Evolutionary conservation across 2,888 invertebrate genomes (phyloP).

Genomic region (Epistrophe eligans): DNA sequence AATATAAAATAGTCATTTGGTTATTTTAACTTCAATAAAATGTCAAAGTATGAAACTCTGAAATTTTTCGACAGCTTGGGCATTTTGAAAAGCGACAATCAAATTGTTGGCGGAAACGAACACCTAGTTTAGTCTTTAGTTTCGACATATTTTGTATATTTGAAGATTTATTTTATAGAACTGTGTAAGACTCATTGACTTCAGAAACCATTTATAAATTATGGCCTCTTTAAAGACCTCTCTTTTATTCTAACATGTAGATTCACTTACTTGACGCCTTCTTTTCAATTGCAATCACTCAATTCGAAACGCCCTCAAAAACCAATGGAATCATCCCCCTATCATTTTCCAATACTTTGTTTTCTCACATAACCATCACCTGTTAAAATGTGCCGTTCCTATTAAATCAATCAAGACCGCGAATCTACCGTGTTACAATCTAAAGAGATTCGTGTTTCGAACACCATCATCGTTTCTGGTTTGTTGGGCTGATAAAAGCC

Average conservation of each 20-base stretch:
- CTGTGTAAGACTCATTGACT: no score
- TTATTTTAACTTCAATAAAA: no score
- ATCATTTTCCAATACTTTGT: conserved; percentile 6
- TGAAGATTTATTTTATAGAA: no score
- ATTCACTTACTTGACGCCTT: background rate
- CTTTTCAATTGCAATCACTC: background rate
- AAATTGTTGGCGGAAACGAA: no score
- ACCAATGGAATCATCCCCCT: background rate
- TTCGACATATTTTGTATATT: no score
- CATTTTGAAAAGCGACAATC: no score
- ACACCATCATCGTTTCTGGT: background rate
- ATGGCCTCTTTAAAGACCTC: background rate
- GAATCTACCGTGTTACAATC: background rate
- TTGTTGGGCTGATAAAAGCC: background rate
- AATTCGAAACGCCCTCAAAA: background rate
- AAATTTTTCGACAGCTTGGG: no score
- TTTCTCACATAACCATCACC: background rate
- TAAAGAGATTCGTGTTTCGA: conserved; percentile 2
- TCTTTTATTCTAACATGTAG: background rate
- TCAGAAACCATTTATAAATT: no score
- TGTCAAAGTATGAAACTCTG: no score
- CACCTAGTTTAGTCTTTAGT: no score
- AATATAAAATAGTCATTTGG: no score
- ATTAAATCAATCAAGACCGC: background rate
- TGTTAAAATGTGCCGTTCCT: background rate